Evolutionary conservation across 92 coral and sea anemone genomes (phyloP).

Genomic region (Palythoa grandiflora): DNA sequence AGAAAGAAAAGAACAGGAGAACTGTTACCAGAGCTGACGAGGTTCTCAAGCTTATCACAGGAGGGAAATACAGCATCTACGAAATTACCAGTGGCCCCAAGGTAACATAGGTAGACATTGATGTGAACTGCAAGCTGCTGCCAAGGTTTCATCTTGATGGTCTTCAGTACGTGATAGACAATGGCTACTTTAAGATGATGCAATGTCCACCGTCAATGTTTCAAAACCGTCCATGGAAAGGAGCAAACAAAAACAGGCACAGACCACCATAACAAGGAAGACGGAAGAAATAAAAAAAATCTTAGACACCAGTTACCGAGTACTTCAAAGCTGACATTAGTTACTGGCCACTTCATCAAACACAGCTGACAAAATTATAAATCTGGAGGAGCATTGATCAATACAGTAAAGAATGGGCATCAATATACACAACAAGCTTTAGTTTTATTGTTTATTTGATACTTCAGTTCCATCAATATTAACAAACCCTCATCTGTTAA

Average conservation of each 20-base stretch:
- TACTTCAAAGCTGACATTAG: background rate
- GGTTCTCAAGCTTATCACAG: no score
- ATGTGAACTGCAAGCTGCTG: background rate
- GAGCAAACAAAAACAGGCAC: background rate
- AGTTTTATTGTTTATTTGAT: conserved; percentile 6
- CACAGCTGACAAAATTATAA: background rate
- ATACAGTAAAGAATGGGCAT: background rate
- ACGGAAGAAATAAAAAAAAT: background rate
- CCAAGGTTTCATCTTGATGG: background rate
- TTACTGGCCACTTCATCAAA: background rate
- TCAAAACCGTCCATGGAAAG: background rate
- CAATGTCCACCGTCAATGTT: conserved; percentile 8
- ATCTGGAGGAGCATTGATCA: background rate
- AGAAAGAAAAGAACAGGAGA: background rate
- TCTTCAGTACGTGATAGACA: conserved; percentile 6
- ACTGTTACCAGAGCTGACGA: no score
- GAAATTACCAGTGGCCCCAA: background rate
- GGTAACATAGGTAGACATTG: background rate
- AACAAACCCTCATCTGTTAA: background rate
- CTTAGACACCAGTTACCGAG: background rate
- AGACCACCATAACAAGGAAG: background rate
- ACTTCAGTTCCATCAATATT: background rate
- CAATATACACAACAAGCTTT: background rate
- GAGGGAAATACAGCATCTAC: background rate
- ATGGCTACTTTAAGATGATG: conserved; percentile 11